Percentiles rank a stretch among this genome's conserved stretches.
Evolutionary conservation across 2,888 invertebrate species (phyloP).

Genomic region (Diarsia brunnea): DNA sequence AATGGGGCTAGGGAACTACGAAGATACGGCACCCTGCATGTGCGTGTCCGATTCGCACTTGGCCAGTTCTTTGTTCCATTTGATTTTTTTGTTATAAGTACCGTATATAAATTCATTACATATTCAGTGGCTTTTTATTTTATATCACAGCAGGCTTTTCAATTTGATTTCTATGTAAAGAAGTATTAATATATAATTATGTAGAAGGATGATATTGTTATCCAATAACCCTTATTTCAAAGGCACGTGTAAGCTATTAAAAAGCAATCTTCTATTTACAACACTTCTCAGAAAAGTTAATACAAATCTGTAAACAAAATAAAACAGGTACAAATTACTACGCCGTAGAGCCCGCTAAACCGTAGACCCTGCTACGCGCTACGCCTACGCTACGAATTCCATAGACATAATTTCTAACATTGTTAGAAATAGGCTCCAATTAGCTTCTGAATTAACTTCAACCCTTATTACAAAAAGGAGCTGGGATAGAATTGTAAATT

Average conservation of each 20-base stretch:
- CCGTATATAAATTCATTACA: too few relatives aligned
- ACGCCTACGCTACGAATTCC: constrained; percentile 30
- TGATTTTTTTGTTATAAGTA: too few relatives aligned
- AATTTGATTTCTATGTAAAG: too few relatives aligned
- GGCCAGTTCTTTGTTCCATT: too few relatives aligned
- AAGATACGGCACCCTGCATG: too few relatives aligned
- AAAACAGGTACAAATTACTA: background rate
- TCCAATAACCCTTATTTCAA: background rate
- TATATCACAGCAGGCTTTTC: too few relatives aligned
- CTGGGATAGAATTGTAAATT: constrained; percentile 20
- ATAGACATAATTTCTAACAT: constrained; percentile 12
- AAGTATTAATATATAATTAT: too few relatives aligned
- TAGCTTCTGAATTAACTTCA: constrained; percentile 38
- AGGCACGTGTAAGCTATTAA: background rate
- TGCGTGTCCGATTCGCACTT: too few relatives aligned
- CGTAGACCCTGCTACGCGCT: background rate
- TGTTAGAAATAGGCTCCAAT: constrained; percentile 24
- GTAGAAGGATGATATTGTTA: background rate
- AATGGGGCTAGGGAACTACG: too few relatives aligned
- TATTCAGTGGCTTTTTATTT: too few relatives aligned
- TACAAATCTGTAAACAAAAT: background rate
- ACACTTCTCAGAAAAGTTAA: background rate
- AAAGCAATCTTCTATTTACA: background rate
- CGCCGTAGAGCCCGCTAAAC: constrained; percentile 29
- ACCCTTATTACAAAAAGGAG: constrained; percentile 7